phyloP scores from a whole-genome alignment of 1,140 invertebrate genomes.

The Ptiloglossa arizonensis region DNA sequence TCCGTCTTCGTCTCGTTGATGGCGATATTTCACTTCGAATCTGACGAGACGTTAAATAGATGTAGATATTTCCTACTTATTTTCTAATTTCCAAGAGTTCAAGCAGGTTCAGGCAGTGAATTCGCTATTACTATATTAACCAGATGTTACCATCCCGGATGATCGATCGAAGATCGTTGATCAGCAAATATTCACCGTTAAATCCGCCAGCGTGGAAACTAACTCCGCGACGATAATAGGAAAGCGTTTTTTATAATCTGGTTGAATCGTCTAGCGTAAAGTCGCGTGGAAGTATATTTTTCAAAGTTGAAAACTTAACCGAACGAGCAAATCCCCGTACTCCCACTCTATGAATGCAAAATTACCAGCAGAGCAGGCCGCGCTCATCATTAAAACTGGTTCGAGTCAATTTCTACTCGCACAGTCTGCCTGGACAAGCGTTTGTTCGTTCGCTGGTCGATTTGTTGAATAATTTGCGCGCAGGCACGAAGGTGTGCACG shows the following conservation, averaged over 20 bases:
- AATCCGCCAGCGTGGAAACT: neutral
- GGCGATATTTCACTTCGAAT: no score
- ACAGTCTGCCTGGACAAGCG: constrained; percentile 25
- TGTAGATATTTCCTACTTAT: no score
- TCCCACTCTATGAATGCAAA: constrained; percentile 75
- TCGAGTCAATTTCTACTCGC: constrained; percentile 63
- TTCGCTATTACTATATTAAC: no score
- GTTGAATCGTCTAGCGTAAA: neutral
- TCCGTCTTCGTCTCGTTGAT: no score
- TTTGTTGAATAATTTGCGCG: constrained; percentile 64
- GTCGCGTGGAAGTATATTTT: constrained; percentile 51
- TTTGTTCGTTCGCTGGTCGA: constrained; percentile 51
- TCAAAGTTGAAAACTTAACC: constrained; percentile 44
- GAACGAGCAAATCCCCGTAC: constrained; percentile 41
- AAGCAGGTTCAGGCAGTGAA: no score
- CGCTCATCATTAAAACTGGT: constrained; percentile 63
- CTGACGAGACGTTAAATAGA: no score
- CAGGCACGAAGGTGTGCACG: constrained; percentile 11
- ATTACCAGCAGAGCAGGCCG: constrained; percentile 56
- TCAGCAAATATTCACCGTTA: neutral
- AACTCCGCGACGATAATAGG: neutral
- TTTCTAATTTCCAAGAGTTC: no score
- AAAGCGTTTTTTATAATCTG: constrained; percentile 8
- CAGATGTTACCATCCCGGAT: no score
- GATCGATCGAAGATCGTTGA: no score